Evolutionary conservation across 2,888 invertebrate genomes (phyloP), one percentile per base, ranked within the genome.

Genomic region (Crossocerus cetratus): DNA sequence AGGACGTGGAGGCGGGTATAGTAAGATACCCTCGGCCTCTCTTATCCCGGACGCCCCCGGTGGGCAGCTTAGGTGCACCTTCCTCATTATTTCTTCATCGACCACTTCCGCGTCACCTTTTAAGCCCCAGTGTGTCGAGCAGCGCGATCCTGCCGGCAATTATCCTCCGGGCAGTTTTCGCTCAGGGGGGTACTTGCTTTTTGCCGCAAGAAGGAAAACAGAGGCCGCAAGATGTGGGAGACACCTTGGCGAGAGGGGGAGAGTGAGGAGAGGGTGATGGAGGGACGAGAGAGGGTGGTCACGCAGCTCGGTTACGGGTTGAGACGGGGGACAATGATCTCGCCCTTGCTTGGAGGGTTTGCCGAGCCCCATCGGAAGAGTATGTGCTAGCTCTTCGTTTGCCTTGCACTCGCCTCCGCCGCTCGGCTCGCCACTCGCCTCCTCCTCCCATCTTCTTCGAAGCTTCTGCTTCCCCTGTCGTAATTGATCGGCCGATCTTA

Each of bases 111-210:
- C 63, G 64, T 73, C 68, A 65, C 65, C 74, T 73, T 65, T 69
- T 32, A 65, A 69, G 63, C 74, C 62, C 65, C 21, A 5, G 42
- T 23, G 62, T 21, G 65, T 69, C 63, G 18, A 65, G 72, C 64
- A 58, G 63, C 70, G 60, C 78, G 68, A 74, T 80, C 80, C 79
- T 81, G 80, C 75, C 60, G 20, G 86, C 86, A 87, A 88, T 88
- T 87, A 88, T 87, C 85, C 82, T 86, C 79, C 82, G 78, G 82
- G 81, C 85, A 81, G 82, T 86, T 88, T 87, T 87, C 85, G 84
- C 49, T 32, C 32, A 32, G 32, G 11, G 32, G 81, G 84, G 86
- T 84, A 82, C 83, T 84, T 85, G 81, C 77, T 72, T 83, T 70
- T 68, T 18, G 16, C 54, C 32, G 32, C 32, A 32, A 32, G 61